phyloP scores from a whole-genome alignment of 2,113 vertebrate genomes.

The Strix uralensis region DNA sequence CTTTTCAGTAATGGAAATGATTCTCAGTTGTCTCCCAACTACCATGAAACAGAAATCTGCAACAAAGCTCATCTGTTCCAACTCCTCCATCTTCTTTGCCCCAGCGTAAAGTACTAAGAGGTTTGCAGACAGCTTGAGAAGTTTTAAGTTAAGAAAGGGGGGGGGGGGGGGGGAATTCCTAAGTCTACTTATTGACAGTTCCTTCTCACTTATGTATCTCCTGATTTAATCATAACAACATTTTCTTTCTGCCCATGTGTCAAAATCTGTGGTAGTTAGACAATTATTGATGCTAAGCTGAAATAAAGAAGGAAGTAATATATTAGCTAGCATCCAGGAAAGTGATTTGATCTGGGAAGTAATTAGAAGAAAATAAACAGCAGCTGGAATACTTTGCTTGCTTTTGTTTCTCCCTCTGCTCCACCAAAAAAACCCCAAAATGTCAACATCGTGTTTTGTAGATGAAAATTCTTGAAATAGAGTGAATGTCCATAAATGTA shows the following conservation, averaged over 20 bases:
- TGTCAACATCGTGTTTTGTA: background rate
- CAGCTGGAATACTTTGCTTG: background rate
- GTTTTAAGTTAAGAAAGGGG: background rate
- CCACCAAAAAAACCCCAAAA: background rate
- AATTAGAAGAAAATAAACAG: constrained; percentile 16
- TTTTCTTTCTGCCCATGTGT: background rate
- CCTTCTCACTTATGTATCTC: background rate
- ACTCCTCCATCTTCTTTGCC: background rate
- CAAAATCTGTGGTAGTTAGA: background rate
- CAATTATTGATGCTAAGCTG: background rate
- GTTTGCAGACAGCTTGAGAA: background rate
- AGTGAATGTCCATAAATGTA: background rate
- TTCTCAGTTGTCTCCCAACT: background rate
- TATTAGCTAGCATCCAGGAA: background rate
- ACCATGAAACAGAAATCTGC: background rate
- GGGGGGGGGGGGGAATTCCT: background rate
- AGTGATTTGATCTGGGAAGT: background rate
- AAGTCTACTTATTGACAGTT: background rate
- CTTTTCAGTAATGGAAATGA: constrained; percentile 8
- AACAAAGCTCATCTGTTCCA: background rate
- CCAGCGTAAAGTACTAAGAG: background rate
- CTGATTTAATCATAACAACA: background rate
- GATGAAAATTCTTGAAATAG: background rate
- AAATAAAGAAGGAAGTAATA: background rate
- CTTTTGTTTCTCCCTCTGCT: background rate